These are phyloP conservation scores for Pegoplata infirma DNA, from an alignment of 2,888 invertebrate species.

Conservation along the genomic window DNA sequence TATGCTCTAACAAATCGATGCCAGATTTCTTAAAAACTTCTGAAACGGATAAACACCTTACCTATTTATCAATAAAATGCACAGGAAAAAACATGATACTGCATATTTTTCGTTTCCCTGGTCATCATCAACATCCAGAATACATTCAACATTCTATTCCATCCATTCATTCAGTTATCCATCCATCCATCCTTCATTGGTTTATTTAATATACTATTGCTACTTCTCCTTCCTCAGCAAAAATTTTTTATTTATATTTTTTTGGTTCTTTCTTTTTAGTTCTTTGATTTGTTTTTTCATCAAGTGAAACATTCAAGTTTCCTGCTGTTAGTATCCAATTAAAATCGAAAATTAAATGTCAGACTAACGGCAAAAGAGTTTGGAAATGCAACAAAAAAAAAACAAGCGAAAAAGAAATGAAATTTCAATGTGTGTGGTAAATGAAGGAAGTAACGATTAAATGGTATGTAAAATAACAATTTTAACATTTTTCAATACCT, in stretches of 20 bases:
- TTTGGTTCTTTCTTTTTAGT: too few relatives aligned
- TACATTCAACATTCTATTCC: not conserved
- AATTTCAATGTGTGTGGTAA: slow-evolving; percentile 34
- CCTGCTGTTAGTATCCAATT: slow-evolving; percentile 78
- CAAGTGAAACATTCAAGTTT: slow-evolving; percentile 66
- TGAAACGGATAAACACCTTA: too few relatives aligned
- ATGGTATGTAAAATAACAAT: too few relatives aligned
- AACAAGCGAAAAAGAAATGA: slow-evolving; percentile 13
- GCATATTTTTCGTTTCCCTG: slow-evolving; percentile 34
- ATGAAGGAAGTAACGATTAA: slow-evolving; percentile 30
- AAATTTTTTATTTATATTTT: slow-evolving; percentile 16
- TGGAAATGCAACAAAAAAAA: slow-evolving; percentile 52
- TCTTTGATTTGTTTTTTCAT: slow-evolving; percentile 53
- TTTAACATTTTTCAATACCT: too few relatives aligned
- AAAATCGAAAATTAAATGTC: slow-evolving; percentile 78
- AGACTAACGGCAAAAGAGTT: slow-evolving; percentile 66
- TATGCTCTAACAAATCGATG: too few relatives aligned
- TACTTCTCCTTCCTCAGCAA: slow-evolving; percentile 1
- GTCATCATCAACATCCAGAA: not conserved
- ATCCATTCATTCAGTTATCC: slow-evolving; percentile 5
- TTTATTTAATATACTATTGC: slow-evolving; percentile 50
- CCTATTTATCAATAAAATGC: too few relatives aligned
- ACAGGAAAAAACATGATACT: not conserved
- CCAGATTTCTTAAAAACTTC: too few relatives aligned
- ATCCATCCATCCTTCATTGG: slow-evolving; percentile 49